Percentiles rank a stretch among this genome's conserved stretches.
Evolutionary conservation across 2,888 invertebrate species (phyloP).

Genomic region (Fragum sueziense): DNA sequence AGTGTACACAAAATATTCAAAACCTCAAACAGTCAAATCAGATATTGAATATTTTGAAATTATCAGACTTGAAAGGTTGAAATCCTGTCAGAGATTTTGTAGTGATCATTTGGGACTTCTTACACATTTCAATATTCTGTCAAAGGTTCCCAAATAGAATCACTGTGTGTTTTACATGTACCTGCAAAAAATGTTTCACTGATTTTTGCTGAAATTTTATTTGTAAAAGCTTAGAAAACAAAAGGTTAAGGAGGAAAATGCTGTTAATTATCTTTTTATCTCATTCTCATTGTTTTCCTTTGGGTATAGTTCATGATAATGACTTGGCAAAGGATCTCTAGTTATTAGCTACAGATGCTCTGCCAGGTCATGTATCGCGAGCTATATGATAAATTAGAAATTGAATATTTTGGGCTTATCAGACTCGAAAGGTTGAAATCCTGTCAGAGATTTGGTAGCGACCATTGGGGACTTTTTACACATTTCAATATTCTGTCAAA

Average conservation of each 20-base stretch:
- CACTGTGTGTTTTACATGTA: neutral
- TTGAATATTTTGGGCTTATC: no score
- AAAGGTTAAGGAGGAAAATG: no score
- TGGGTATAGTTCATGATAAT: no score
- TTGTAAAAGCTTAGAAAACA: no score
- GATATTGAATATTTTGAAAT: constrained; percentile 84
- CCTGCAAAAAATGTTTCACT: neutral
- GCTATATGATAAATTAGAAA: no score
- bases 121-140: constrained; percentile 73
- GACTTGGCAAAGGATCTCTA: no score
- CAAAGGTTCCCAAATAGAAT: constrained; percentile 51
- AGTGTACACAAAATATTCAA: constrained; percentile 82
- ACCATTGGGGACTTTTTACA: constrained; percentile 85
- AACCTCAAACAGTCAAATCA: constrained; percentile 78
- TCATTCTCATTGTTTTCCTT: no score
- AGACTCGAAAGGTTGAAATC: no score
- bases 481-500: constrained; percentile 74
- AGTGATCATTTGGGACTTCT: constrained; percentile 86
- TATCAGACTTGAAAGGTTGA: constrained; percentile 84
- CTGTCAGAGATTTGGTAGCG: no score
- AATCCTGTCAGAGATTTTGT: constrained; percentile 83
- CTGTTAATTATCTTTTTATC: no score
- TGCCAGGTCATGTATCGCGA: no score
- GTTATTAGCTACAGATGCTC: no score
- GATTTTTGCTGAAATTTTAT: neutral